Evolutionary conservation across 2,888 invertebrate genomes (phyloP), one percentile per base, ranked within the genome.

Genomic region (Eupithecia tripunctaria): DNA sequence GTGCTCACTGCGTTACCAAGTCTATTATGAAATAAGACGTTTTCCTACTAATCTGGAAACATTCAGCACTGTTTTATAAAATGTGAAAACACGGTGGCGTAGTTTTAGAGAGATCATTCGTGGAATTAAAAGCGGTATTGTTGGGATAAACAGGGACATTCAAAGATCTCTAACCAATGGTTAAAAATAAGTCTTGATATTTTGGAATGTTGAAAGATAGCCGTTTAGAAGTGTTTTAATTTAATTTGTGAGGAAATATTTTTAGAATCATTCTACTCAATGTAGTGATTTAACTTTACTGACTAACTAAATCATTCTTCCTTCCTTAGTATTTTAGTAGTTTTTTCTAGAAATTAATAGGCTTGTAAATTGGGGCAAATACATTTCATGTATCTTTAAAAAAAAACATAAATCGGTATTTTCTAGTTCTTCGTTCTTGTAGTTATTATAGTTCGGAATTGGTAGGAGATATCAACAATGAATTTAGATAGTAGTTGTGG

Each of bases 351-450:
- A 68, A 18, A 60, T 71, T 64, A 64, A 41, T 72, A 69, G 64
- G 81, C 83, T 76, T 83, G 83, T 84, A 83, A 79, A 81, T 84
- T 82, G 67, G 78, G 80, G 83, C 78, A 78, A 80, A 75, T 66
- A 80, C 76, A 67, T 71, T 67, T 43, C 67, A 65, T 32, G 38
- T 41, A 70, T 41, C 43, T 56, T 47, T 51, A 25, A 38, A 66
- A 64, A 36, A 67, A 68, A 41, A 62, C 41, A 59, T 63, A 36
- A 43, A 32, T 59, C 38, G 1, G 21, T 41, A 64, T 70, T 59
- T 64, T 59, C 43, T 68, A 56, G 15, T 32, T 43, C 47, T 71
- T 71, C 32, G 47, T 71, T 74, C 38, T 68, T 65, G 47, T 64
- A 67, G 10, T 67, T 68, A 68, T 51, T 43, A 70, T 65, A 72